Conservation (phyloP, 2,113 vertebrate species). For the Callipepla californica region DNA sequence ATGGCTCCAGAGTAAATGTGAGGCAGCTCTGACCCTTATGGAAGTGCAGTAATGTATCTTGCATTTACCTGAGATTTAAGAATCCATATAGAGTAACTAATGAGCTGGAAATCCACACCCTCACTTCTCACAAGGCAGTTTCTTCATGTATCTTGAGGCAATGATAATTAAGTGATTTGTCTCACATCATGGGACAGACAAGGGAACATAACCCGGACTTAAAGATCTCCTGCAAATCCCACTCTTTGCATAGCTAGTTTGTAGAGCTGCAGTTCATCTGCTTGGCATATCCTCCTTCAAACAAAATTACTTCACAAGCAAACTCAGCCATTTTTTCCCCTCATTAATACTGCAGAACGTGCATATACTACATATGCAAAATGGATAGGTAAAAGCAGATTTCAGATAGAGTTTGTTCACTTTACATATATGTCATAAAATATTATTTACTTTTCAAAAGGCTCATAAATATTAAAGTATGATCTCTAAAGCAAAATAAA, state of each 20-base stretch:
- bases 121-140: not conserved
- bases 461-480: not conserved
- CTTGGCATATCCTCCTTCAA: not conserved
- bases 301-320: not conserved
- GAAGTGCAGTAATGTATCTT: conserved; percentile 22
- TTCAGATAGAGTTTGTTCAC: not conserved
- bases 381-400: not conserved
- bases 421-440: not conserved
- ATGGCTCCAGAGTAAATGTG: conserved; percentile 17
- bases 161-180: not conserved
- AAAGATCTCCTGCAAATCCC: not conserved
- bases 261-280: not conserved
- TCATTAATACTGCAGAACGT: not conserved
- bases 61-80: conserved; percentile 46
- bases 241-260: not conserved
- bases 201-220: not conserved
- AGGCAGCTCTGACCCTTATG: conserved; percentile 35
- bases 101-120: conserved; percentile 30
- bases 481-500: not conserved
- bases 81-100: conserved; percentile 38
- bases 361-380: not conserved
- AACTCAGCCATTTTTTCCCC: not conserved
- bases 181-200: not conserved
- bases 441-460: conserved; percentile 7
- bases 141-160: not conserved